Conservation (phyloP, 2,888 invertebrate species). For the Pristionchus japonicus region DNA sequence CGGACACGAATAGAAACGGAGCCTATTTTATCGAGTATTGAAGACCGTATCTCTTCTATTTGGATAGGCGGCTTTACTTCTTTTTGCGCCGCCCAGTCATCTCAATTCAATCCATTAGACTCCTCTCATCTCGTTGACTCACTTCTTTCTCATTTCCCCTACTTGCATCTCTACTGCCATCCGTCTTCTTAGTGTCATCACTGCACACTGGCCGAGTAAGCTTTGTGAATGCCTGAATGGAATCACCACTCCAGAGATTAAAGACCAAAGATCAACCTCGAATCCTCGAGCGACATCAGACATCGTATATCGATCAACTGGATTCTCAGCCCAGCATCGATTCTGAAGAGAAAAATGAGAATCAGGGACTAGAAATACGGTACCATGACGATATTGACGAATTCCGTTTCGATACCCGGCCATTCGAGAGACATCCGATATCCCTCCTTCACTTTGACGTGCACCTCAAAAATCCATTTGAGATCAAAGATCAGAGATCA, state of each 20-base stretch:
- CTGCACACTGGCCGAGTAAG: neutral
- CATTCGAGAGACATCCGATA: constrained; percentile 52
- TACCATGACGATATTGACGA: constrained; percentile 12
- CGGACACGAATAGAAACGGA: neutral
- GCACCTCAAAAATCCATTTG: neutral
- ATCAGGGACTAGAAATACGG: neutral
- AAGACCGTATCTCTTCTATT: neutral
- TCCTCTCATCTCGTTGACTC: neutral
- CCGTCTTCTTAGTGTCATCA: neutral
- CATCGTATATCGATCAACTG: constrained; percentile 17
- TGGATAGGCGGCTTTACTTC: neutral
- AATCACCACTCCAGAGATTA: too few species aligned
- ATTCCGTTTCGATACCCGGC: neutral
- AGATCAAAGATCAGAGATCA: neutral
- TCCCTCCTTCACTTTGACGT: constrained; percentile 49
- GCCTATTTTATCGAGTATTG: neutral
- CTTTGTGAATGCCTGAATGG: constrained; percentile 13
- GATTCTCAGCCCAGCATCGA: constrained; percentile 42
- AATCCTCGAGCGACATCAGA: neutral
- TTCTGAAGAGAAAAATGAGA: neutral
- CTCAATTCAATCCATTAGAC: neutral
- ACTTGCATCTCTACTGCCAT: neutral
- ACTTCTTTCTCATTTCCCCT: neutral
- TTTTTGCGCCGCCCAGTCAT: constrained; percentile 1
- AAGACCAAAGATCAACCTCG: neutral